Evolutionary conservation across 2,888 invertebrate genomes (phyloP).

Genomic region (Ichneumon xanthorius): DNA sequence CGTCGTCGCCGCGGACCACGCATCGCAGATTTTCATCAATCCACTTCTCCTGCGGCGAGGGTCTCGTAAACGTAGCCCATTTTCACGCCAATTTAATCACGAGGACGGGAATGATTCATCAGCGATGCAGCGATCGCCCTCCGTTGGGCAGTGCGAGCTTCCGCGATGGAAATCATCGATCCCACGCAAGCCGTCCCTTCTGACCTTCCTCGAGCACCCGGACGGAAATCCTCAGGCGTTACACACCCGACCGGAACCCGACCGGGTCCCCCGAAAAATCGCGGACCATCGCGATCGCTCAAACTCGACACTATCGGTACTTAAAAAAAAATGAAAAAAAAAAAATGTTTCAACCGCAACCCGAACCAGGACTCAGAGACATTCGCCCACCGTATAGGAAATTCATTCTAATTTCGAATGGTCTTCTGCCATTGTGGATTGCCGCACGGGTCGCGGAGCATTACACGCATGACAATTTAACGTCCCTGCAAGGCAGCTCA

Average conservation of each 20-base stretch:
- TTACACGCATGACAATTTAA: slow-evolving; percentile 82
- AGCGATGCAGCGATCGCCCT: slow-evolving; percentile 7
- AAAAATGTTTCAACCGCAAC: not conserved
- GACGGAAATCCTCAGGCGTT: too few species aligned
- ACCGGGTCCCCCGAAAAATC: too few species aligned
- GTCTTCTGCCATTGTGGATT: slow-evolving; percentile 60
- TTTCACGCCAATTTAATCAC: slow-evolving; percentile 69
- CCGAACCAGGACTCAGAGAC: not conserved
- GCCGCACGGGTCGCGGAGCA: slow-evolving; percentile 50
- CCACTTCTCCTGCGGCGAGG: slow-evolving; percentile 32
- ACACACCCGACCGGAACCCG: too few species aligned
- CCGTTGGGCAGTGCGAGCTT: not conserved
- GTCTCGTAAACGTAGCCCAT: slow-evolving; percentile 65
- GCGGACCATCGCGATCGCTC: too few species aligned
- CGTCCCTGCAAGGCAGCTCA: slow-evolving; percentile 83
- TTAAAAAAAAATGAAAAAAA: not conserved
- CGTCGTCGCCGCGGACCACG: not conserved
- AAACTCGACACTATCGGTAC: too few species aligned
- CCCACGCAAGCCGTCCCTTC: not conserved
- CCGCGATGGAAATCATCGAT: not conserved
- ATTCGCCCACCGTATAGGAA: not conserved
- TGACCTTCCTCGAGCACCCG: not conserved
- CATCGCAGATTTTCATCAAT: slow-evolving; percentile 65
- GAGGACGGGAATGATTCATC: slow-evolving; percentile 49
- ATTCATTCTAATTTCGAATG: slow-evolving; percentile 62